Evolutionary conservation across 2,113 vertebrate species (phyloP), one percentile per base, ranked within the genome.

Genomic region (Collichthys lucidus): DNA sequence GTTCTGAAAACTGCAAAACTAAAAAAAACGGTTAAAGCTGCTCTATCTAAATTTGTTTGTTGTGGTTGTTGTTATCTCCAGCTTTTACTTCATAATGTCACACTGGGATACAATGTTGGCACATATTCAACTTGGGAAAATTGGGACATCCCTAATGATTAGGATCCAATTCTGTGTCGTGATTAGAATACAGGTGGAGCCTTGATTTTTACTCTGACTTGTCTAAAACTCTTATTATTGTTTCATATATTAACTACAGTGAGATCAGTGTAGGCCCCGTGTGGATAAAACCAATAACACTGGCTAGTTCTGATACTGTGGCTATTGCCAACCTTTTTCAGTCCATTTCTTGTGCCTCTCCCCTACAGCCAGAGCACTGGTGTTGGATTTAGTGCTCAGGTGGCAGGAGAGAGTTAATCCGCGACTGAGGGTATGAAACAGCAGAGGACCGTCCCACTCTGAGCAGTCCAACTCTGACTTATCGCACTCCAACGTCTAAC

Each of bases 381-480:
- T 31, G 79, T 24, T 75, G 64, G 22, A 46, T 80, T 31, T 22
- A 26, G 59, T 40, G 57, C 57, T 59, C 20, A 76, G 73, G 71
- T 74, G 56, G 70, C 72, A 82, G 71, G 71, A 82, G 74, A 82
- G 79, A 81, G 88, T 90, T 90, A 87, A 89, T 62, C 14, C 44
- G 50, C 6, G 15, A 42, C 70, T 42, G 49, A 75, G 60, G 64
- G 57, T 29, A 56, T 77, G 62, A 86, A 77, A 65, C 63, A 65
- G 31, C 0, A 22, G 61, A 82, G 62, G 75, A 35, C 61, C 52
- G 22, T 72, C 86, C 50, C 79, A 83, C 72, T 86, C 50, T 9
- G 60, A 80, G 82, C 17, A 8, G 55, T 76, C 76, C 79, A 57
- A 72, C 53, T 79, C 86, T 56, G 86, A 89, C 77, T 91, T 84